Percentiles rank a stretch among this genome's conserved stretches.
These are phyloP conservation scores for Luffia ferchaultella DNA, from an alignment of 2,888 invertebrate genomes.

Conservation along the genomic window DNA sequence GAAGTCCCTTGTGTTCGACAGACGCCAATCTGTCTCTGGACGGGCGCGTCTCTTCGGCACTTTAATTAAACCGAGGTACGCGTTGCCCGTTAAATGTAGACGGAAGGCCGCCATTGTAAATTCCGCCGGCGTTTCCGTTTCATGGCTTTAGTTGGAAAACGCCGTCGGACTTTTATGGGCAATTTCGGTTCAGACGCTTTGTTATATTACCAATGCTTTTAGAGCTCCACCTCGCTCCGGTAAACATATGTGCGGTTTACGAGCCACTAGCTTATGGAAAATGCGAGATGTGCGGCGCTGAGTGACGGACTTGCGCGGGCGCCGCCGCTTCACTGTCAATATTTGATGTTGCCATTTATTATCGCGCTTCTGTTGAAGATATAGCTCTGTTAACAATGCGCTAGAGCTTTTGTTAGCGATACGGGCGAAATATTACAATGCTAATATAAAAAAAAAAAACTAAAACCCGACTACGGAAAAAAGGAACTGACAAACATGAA, in stretches of 20 bases:
- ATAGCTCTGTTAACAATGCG: too few relatives aligned
- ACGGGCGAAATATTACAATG: too few relatives aligned
- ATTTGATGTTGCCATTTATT: neutral
- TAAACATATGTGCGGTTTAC: conserved; percentile 62
- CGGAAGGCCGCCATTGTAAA: conserved; percentile 56
- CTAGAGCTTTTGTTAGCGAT: too few relatives aligned
- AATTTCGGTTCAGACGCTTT: conserved; percentile 67
- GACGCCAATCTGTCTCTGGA: too few relatives aligned
- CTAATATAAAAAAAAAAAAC: too few relatives aligned
- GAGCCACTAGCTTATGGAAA: conserved; percentile 54
- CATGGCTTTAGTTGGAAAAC: conserved; percentile 66
- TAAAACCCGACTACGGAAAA: too few relatives aligned
- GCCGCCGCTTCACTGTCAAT: neutral
- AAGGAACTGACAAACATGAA: too few relatives aligned
- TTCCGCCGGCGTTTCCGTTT: conserved; percentile 61
- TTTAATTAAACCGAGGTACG: conserved; percentile 61
- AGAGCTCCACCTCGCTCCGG: conserved; percentile 58
- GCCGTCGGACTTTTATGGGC: conserved; percentile 64
- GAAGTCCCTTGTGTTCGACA: too few relatives aligned
- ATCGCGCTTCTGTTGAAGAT: too few relatives aligned
- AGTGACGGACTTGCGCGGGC: neutral
- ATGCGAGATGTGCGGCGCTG: conserved; percentile 15
- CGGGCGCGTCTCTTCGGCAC: conserved; percentile 21
- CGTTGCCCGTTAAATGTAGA: conserved; percentile 61
- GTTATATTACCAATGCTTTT: conserved; percentile 68